Percentiles rank a stretch among this genome's conserved stretches.
Evolutionary conservation across 2,113 vertebrate species (phyloP).

Genomic region (Prionailurus viverrinus): DNA sequence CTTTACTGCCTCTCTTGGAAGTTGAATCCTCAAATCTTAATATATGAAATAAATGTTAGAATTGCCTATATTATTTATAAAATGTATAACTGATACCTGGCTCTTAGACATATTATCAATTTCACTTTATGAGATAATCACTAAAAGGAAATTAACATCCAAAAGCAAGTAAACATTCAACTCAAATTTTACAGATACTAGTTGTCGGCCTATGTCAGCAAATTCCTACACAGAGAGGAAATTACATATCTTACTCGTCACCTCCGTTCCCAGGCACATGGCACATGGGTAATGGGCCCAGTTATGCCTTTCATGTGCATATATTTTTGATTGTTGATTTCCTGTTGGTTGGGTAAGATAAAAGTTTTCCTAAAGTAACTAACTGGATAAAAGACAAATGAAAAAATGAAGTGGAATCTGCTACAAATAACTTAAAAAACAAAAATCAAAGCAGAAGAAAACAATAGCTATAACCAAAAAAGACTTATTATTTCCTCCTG

Average conservation of each 20-base stretch:
- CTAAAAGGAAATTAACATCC: neutral
- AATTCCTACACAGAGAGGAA: constrained; percentile 62
- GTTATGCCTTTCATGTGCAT: neutral
- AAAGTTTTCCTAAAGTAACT: constrained; percentile 53
- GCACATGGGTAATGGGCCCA: neutral
- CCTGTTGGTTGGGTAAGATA: neutral
- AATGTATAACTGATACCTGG: neutral
- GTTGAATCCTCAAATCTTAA: neutral
- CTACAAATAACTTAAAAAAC: constrained; percentile 84
- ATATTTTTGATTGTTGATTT: neutral
- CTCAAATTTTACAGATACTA: neutral
- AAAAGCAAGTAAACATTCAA: constrained; percentile 46
- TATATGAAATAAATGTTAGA: neutral
- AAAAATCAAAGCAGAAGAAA: constrained; percentile 85
- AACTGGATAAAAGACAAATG: constrained; percentile 52
- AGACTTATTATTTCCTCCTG: constrained; percentile 81
- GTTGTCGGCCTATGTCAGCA: neutral
- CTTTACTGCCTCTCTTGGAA: neutral
- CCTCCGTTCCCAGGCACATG: constrained; percentile 5
- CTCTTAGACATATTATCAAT: neutral
- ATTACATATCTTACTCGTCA: constrained; percentile 16
- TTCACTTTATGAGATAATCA: neutral
- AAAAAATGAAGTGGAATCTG: constrained; percentile 71
- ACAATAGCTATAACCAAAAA: constrained; percentile 83
- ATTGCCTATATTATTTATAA: neutral